These are phyloP conservation scores for Drosophila phalerata DNA, from an alignment of 2,888 invertebrate species.

Conservation along the genomic window DNA sequence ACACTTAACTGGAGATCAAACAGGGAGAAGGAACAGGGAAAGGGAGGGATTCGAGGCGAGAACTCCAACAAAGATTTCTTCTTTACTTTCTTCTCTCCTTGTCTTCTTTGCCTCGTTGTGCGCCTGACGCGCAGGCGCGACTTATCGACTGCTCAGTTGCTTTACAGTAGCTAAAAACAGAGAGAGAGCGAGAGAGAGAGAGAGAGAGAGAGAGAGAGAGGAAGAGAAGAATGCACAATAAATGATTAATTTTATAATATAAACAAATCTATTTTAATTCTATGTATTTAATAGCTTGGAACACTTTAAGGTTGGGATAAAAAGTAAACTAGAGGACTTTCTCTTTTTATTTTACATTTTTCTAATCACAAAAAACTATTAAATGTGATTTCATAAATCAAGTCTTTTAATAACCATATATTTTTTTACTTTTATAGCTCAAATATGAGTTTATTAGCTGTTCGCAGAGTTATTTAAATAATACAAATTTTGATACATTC, in stretches of 20 bases:
- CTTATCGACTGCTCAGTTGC: slow-evolving; percentile 50
- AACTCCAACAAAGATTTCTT: not conserved
- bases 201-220: not conserved
- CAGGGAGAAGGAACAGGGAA: not conserved
- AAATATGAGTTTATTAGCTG: too few species aligned
- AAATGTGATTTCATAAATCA: too few species aligned
- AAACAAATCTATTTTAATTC: slow-evolving; percentile 15
- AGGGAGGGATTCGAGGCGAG: not conserved
- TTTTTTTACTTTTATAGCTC: too few species aligned
- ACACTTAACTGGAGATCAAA: slow-evolving; percentile 15
- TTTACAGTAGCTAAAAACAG: slow-evolving; percentile 51
- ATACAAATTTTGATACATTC: too few species aligned
- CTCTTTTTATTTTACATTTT: too few species aligned
- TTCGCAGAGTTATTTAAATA: too few species aligned
- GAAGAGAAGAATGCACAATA: slow-evolving; percentile 8
- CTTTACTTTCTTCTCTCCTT: not conserved
- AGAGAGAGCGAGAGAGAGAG: not conserved
- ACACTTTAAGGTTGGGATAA: too few species aligned
- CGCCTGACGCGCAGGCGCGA: slow-evolving; percentile 57
- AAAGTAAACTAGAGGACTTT: too few species aligned
- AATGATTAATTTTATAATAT: slow-evolving; percentile 9
- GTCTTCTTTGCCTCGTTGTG: slow-evolving; percentile 11
- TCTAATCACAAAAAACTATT: too few species aligned
- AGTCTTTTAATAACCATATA: too few species aligned
- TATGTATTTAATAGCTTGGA: not conserved